Percentiles rank a stretch among this genome's conserved stretches.
phyloP scores from a whole-genome alignment of 2,797 vertebrate species.

The Xyrichtys novacula region DNA sequence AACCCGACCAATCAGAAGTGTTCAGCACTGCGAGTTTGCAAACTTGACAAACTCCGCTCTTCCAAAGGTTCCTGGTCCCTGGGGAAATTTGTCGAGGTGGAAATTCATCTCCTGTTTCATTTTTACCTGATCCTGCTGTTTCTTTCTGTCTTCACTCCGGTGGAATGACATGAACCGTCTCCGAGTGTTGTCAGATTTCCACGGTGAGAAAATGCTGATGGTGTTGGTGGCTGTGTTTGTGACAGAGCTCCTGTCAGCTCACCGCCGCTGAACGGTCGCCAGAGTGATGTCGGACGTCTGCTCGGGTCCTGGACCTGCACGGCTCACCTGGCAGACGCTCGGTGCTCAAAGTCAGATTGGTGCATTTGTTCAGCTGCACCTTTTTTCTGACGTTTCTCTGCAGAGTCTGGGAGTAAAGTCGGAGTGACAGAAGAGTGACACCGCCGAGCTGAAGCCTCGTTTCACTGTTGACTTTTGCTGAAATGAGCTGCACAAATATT shows the following conservation, averaged over 20 bases:
- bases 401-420: conserved; percentile 17
- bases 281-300: conserved; percentile 39
- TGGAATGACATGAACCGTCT: conserved; percentile 15
- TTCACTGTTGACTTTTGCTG: neutral
- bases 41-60: no score
- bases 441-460: neutral
- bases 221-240: conserved; percentile 33
- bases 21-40: no score
- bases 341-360: conserved; percentile 14
- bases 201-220: conserved; percentile 38
- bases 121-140: neutral
- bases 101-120: neutral
- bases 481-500: conserved; percentile 14
- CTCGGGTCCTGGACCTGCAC: conserved; percentile 27
- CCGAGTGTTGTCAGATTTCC: conserved; percentile 34
- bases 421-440: conserved; percentile 19
- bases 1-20: no score
- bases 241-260: conserved; percentile 49
- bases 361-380: conserved; percentile 31
- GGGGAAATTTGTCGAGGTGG: neutral
- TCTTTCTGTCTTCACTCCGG: conserved; percentile 5
- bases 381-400: conserved; percentile 11
- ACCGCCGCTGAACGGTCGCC: conserved; percentile 28
- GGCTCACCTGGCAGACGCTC: conserved; percentile 31
- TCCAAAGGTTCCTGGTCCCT: no score